phyloP scores from a whole-genome alignment of 2,797 vertebrate genomes.

The Protonibea diacanthus region DNA sequence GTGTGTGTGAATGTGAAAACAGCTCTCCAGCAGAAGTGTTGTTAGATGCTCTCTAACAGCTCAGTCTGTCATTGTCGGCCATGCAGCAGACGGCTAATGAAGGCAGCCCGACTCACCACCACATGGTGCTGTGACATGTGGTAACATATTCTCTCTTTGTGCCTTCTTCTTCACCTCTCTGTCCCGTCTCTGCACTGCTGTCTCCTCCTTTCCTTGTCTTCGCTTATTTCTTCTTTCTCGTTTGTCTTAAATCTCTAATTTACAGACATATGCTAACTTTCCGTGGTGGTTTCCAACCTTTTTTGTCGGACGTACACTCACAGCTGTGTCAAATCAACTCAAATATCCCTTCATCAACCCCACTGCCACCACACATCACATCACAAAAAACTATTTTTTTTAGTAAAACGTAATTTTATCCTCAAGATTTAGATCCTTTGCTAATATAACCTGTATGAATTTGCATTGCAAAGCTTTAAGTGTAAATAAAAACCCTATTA shows the following conservation, averaged over 20 bases:
- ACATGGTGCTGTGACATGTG: conserved; percentile 39
- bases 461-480: neutral
- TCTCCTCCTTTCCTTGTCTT: conserved; percentile 26
- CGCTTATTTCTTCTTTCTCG: conserved; percentile 29
- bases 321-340: neutral
- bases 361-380: neutral
- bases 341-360: too few relatives aligned
- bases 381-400: neutral
- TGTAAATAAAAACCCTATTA: neutral
- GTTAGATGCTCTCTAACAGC: conserved; percentile 34
- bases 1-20: conserved; percentile 24
- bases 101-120: conserved; percentile 31
- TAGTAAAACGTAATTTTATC: neutral
- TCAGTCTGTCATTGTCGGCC: conserved; percentile 47
- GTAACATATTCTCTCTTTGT: conserved; percentile 31
- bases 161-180: conserved; percentile 19
- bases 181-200: neutral
- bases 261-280: neutral
- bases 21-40: conserved; percentile 37
- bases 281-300: neutral
- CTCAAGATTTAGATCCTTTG: neutral
- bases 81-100: conserved; percentile 51
- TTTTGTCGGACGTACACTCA: neutral
- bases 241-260: neutral
- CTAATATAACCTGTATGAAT: neutral